Conservation (phyloP, 64 coral and sea anemone species). For the Pachyseris speciosa region DNA sequence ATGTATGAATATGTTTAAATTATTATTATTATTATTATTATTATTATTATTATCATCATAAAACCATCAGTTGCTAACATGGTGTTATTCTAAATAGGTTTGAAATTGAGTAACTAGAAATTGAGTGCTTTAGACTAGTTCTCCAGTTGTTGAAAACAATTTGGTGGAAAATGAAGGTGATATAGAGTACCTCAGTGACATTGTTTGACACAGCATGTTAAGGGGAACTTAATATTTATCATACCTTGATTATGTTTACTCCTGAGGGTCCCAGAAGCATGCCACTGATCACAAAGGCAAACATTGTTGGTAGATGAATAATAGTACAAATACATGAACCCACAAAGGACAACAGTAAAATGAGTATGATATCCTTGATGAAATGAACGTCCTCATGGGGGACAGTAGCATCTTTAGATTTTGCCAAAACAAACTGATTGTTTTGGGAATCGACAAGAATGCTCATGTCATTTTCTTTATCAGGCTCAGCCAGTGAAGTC, state of each 20-base stretch:
- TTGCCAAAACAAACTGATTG: constrained; percentile 96
- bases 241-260: constrained; percentile 93
- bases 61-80: no score
- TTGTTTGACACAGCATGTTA: no score
- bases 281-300: constrained; percentile 95
- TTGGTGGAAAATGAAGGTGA: no score
- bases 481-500: constrained; percentile 30
- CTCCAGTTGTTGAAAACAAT: no score
- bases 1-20: no score
- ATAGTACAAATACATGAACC: constrained; percentile 76
- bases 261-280: constrained; percentile 95
- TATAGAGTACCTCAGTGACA: no score
- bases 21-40: no score
- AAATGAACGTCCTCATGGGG: constrained; percentile 96
- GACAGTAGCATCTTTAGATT: constrained; percentile 92
- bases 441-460: constrained; percentile 94
- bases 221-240: not conserved
- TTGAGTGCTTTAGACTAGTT: no score
- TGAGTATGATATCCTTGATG: constrained; percentile 90
- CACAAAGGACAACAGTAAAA: constrained; percentile 85
- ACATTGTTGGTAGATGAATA: constrained; percentile 90
- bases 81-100: no score
- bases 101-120: no score
- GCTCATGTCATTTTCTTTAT: constrained; percentile 81
- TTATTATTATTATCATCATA: no score